Evolutionary conservation across 2,888 invertebrate genomes (phyloP).

Genomic region (Agonopterix subpropinquella): DNA sequence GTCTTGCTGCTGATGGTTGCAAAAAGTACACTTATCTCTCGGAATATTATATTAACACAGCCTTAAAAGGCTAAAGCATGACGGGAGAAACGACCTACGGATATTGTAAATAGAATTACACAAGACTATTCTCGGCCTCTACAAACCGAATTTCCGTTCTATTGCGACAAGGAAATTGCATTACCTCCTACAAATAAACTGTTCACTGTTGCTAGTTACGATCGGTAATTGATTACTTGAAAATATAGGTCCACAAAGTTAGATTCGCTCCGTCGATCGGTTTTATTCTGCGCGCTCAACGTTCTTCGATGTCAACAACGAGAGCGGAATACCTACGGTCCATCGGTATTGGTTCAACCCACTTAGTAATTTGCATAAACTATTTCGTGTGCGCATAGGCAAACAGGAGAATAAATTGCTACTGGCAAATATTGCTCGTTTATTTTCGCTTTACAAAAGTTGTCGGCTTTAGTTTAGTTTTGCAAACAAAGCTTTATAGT

Average conservation of each 20-base stretch:
- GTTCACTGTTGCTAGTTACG: slow-evolving; percentile 15
- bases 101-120: slow-evolving; percentile 5
- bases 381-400: slow-evolving; percentile 34
- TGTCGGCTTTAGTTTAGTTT: neutral
- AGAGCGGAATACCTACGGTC: slow-evolving; percentile 5
- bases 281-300: slow-evolving; percentile 2
- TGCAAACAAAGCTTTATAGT: neutral
- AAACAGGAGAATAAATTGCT: slow-evolving; percentile 28
- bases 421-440: slow-evolving; percentile 16
- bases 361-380: slow-evolving; percentile 32
- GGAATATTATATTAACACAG: too few species aligned
- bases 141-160: slow-evolving; percentile 4
- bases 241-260: slow-evolving; percentile 3
- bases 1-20: too few species aligned
- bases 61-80: neutral
- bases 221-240: slow-evolving; percentile 13
- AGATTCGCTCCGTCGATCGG: too few species aligned
- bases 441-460: neutral
- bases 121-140: slow-evolving; percentile 2
- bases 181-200: slow-evolving; percentile 21
- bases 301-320: neutral
- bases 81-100: neutral
- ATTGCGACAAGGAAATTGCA: slow-evolving; percentile 31
- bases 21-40: too few species aligned
- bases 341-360: slow-evolving; percentile 24